These are phyloP conservation scores for Porphyrio hochstetteri DNA, from an alignment of 2,113 vertebrate genomes.

Conservation along the genomic window DNA sequence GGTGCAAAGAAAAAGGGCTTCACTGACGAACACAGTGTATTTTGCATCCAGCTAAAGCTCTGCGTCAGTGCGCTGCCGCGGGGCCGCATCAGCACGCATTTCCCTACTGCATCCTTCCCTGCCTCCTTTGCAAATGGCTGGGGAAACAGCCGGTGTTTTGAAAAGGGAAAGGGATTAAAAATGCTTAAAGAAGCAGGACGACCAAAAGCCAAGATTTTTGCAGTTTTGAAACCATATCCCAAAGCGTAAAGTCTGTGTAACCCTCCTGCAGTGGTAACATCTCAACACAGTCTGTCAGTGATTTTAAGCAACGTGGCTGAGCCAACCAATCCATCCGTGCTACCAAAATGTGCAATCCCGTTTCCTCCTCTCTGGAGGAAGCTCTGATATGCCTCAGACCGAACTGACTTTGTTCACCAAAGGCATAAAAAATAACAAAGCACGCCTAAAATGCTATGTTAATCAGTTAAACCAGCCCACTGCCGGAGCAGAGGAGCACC, in stretches of 20 bases:
- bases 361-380: neutral
- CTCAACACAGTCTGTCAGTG: neutral
- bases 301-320: neutral
- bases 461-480: neutral
- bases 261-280: neutral
- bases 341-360: neutral
- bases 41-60: neutral
- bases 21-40: neutral
- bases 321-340: neutral
- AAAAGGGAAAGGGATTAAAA: neutral
- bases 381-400: neutral
- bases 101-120: neutral
- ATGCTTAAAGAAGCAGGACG: neutral
- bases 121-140: neutral
- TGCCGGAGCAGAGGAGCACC: neutral
- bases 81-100: neutral
- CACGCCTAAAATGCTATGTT: neutral
- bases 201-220: neutral
- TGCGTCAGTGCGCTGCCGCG: neutral
- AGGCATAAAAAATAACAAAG: neutral
- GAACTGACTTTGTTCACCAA: neutral
- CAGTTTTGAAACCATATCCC: neutral
- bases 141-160: neutral
- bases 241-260: neutral
- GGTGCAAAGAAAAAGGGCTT: constrained; percentile 2